Evolutionary conservation across 2,797 vertebrate genomes (phyloP), one percentile per base, ranked within the genome.

Genomic region (Okamejei kenojei): DNA sequence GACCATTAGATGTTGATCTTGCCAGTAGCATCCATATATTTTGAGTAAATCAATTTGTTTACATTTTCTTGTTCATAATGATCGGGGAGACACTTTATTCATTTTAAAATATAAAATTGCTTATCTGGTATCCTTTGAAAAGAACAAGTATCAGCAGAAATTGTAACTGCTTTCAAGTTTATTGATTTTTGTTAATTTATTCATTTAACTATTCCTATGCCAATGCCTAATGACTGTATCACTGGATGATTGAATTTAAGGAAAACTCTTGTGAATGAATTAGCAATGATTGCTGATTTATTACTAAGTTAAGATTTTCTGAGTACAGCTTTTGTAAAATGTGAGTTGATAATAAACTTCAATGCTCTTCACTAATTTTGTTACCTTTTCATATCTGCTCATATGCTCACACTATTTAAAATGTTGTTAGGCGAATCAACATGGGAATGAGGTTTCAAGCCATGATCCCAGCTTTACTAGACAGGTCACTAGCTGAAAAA

Each of bases 371-470:
- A 35, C 15, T 32, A 19, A 84, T 61, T 61, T 63, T 84, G 84
- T 35, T 68, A 35, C 45, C 6, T 15, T 92, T 92, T 76, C 45
- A 58, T 29, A 26, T 26, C 19, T 91, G 35, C 21, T 74, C 19
- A 23, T 21, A 23, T 74, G 19, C 21, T 91, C 11, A 26, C 23
- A 74, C 45, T 45, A 15, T 54, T 3, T 68, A 38, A 92, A 74
- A 45, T 73, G 29, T 29, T 96, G 96, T 88, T 93, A 99, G 98
- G 90, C 95, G 96, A 92, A 98, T 99, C 95, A 99, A 99, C 94
- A 96, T 98, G 7, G 98, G 98, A 58, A 94, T 94, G 93, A 94
- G 95, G 94, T 98, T 98, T 96, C 98, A 99, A 96, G 98, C 98
- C 76, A 96, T 97, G 90, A 97, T 99, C 95, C 98, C 98, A 13